A percentile compares a stretch with the other conserved stretches of the same genome.
These are phyloP conservation scores for Asobara japonica DNA, from an alignment of 1,140 invertebrate species.

Conservation along the genomic window DNA sequence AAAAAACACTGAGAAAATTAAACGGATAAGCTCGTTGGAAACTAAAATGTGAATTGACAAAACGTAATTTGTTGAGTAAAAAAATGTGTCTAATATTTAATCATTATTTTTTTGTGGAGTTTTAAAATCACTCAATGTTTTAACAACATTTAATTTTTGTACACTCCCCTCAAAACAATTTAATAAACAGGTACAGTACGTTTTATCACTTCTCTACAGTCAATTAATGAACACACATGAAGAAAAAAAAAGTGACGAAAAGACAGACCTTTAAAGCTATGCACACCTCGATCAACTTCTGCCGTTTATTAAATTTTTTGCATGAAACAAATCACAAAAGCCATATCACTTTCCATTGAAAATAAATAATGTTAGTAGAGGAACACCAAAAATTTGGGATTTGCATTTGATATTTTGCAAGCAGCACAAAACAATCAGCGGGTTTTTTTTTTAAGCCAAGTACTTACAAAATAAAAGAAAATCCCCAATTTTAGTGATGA, in stretches of 20 bases:
- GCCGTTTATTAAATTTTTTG: conserved; percentile 61
- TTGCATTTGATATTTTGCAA: background rate
- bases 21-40: conserved; percentile 17
- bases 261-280: conserved; percentile 86
- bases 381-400: background rate
- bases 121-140: too few relatives aligned
- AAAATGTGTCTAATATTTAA: too few relatives aligned
- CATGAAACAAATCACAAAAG: conserved; percentile 71
- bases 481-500: conserved; percentile 57
- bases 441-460: conserved; percentile 40
- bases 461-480: conserved; percentile 60
- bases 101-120: too few relatives aligned
- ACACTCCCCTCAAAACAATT: too few relatives aligned
- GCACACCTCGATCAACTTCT: conserved; percentile 92
- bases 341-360: conserved; percentile 25
- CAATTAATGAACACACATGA: conserved; percentile 19
- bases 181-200: background rate
- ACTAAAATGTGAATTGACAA: background rate
- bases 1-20: background rate
- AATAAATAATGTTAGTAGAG: background rate
- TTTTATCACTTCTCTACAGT: conserved; percentile 26
- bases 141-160: too few relatives aligned
- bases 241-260: conserved; percentile 50
- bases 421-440: background rate
- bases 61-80: too few relatives aligned